phyloP scores from a whole-genome alignment of 2,113 vertebrate genomes.

The Tragelaphus scriptus region DNA sequence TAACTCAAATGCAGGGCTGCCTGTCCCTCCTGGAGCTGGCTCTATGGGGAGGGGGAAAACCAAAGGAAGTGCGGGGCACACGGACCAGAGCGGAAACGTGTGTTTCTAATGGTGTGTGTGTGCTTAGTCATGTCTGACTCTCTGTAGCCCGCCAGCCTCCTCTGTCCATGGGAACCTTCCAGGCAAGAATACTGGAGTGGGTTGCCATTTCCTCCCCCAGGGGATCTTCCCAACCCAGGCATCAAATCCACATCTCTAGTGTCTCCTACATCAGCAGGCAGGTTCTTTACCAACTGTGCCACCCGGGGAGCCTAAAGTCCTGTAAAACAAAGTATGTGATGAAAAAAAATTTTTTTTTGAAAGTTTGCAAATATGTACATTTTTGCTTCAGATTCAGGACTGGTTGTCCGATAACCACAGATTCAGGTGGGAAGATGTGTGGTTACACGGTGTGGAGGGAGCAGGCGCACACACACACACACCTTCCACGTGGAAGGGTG shows the following conservation, averaged over 20 bases:
- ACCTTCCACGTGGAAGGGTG: accelerated
- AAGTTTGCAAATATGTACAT: neutral
- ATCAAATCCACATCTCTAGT: neutral
- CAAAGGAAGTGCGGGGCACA: accelerated
- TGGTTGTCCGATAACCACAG: accelerated
- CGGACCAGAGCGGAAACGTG: accelerated
- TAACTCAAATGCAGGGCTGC: neutral
- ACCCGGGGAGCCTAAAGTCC: neutral
- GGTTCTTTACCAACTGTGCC: neutral
- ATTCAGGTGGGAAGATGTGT: accelerated
- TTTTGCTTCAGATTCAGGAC: neutral
- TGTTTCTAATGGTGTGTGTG: neutral
- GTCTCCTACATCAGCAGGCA: neutral
- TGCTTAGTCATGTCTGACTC: neutral
- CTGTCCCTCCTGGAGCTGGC: neutral
- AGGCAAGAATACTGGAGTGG: neutral
- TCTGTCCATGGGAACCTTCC: neutral
- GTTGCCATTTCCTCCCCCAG: neutral
- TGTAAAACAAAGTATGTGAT: accelerated
- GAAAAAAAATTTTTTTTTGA: neutral
- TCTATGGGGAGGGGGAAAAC: neutral
- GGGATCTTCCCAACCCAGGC: neutral
- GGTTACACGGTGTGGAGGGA: neutral
- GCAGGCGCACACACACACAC: no score
- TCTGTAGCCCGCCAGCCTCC: accelerated